Evolutionary conservation across 2,888 invertebrate species (phyloP), one percentile per base, ranked within the genome.

Genomic region (Ptychoptera contaminata): DNA sequence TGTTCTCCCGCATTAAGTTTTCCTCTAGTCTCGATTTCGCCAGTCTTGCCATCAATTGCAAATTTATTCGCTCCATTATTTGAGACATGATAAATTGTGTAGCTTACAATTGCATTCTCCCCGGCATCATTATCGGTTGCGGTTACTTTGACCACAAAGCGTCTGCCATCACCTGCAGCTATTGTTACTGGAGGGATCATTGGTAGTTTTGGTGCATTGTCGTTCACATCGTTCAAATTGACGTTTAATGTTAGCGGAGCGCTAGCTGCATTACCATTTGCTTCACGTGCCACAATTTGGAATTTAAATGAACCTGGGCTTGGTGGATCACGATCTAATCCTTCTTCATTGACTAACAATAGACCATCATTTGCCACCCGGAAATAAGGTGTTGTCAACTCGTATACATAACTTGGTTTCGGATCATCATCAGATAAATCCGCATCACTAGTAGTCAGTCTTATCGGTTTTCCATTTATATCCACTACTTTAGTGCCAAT

Each of bases 31-130:
- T 85, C 73, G 57, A 82, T 78, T 51, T 79, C 73, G 16, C 91
- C 91, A 11, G 79, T 81, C 53, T 71, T 72, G 42, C 82, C 76
- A 58, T 91, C 79, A 54, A 92, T 87, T 55, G 75, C 74, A 61
- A 92, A 91, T 63, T 86, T 88, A 55, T 81, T 82, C 48, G 79
- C 73, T 2, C 90, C 91, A 62, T 88, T 88, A 65, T 90, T 91
- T 48, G 90, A 88, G 8, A 91, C 85, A 67, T 91, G 90, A 61
- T 85, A 84, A 50, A 92, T 85, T 54, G 81, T 81, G 68, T 87
- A 92, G 35, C 76, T 74, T 48, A 90, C 73, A 44, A 77, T 74
- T 15, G 88, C 87, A 63, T 90, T 88, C 57, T 81, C 77, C 47
- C 84, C 88, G 58, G 80, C 80, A 62, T 91, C 91, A 56, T 84